Percentiles rank a stretch among this genome's conserved stretches.
These are phyloP conservation scores for Coranthus polyacanthus DNA, from an alignment of 2,797 vertebrate species.

Conservation along the genomic window DNA sequence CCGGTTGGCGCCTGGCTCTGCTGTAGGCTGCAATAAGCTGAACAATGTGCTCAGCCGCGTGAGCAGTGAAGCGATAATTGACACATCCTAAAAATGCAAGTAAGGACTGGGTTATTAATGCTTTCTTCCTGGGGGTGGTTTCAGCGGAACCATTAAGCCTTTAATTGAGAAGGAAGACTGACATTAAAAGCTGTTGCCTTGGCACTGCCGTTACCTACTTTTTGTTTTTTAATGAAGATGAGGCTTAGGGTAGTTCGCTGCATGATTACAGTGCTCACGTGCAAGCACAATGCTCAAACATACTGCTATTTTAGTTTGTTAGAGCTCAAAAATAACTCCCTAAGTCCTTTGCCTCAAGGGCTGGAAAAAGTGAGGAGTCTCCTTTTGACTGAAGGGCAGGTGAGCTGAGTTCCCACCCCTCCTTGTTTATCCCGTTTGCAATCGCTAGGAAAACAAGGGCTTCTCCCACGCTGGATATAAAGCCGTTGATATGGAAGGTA, in stretches of 20 bases:
- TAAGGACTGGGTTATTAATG: conserved; percentile 85
- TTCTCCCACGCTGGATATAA: conserved; percentile 76
- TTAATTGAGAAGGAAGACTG: conserved; percentile 86
- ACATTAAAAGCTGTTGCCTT: conserved; percentile 84
- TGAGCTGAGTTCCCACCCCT: conserved; percentile 81
- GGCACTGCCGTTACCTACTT: conserved; percentile 66
- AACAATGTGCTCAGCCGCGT: conserved; percentile 73
- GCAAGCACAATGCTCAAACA: conserved; percentile 56
- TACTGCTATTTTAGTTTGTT: conserved; percentile 79
- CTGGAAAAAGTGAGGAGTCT: conserved; percentile 86
- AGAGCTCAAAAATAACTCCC: conserved; percentile 79
- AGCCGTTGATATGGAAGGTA: conserved; percentile 83
- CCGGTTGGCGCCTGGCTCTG: conserved; percentile 51
- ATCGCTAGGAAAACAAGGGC: conserved; percentile 81
- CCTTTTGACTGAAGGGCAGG: conserved; percentile 80
- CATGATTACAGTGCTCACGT: conserved; percentile 63
- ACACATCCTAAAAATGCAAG: conserved; percentile 83
- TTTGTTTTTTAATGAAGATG: conserved; percentile 78
- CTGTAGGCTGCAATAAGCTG: conserved; percentile 71
- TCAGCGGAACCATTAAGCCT: conserved; percentile 84
- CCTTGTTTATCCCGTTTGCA: conserved; percentile 66
- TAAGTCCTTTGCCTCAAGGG: conserved; percentile 74
- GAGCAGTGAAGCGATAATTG: conserved; percentile 80
- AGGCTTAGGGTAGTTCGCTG: conserved; percentile 62
- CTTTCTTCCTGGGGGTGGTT: conserved; percentile 81